Base-by-base conservation (phyloP, 2,113 vertebrate species). In the Mirounga angustirostris region DNA sequence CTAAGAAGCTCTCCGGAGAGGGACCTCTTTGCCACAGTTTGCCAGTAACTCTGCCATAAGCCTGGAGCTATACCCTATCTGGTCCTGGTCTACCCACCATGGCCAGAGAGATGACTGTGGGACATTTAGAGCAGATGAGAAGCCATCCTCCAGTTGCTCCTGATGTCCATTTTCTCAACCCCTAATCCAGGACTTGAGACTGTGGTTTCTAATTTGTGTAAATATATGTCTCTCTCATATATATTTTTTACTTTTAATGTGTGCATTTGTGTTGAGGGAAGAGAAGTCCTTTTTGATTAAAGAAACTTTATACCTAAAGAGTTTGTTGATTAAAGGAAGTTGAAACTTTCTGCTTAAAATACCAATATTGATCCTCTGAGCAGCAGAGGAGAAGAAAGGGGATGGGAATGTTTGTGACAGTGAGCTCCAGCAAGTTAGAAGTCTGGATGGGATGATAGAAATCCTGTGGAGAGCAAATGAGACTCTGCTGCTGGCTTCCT, bases 271-370 rank as follows among this genome's bases (percentile, higher is more conserved):
- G 80, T 93, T 97, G 65, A 96, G 30, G 79, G 76, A 94, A 91
- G 79, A 97, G 26, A 96, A 92, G 71, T 78, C 33, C 79, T 98
- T 97, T 97, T 92, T 94, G 80, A 98, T 96, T 98, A 98, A 98
- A 98, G 40, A 87, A 50, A 43, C 94, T 97, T 97, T 96, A 61
- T 91, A 97, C 36, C 26, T 94, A 85, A 95, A 92, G 74, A 81
- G 59, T 96, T 95, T 95, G 69, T 36, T 93, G 58, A 83, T 13
- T 97, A 52, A 26, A 40, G 78, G 43, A 92, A 79, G 82, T n/a
- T 56, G 33, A 94, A 95, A 78, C 71, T 61, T 90, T 94, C 46
- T 65, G 30, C 56, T 46, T 91, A 14, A 28, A 30, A 78, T 76
- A 82, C 58, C 71, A 85, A 2, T 78, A n/a, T 91, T 76, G 52